These are phyloP conservation scores for Megathymus violae DNA, from an alignment of 1,140 invertebrate species.

Conservation along the genomic window DNA sequence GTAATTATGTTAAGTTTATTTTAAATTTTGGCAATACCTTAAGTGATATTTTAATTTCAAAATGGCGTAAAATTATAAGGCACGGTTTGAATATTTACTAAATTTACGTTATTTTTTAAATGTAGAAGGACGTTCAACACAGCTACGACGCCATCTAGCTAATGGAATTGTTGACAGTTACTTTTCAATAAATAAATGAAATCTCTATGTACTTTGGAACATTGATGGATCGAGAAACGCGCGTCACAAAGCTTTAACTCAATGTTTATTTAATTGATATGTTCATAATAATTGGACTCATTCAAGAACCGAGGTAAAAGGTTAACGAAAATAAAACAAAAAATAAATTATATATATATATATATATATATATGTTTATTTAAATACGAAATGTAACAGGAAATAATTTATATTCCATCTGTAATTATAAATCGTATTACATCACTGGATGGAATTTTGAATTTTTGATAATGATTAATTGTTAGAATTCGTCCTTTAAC, in stretches of 20 bases:
- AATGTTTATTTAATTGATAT: slow-evolving; percentile 60
- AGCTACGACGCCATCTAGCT: slow-evolving; percentile 61
- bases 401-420: slow-evolving; percentile 57
- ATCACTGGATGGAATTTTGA: slow-evolving; percentile 74
- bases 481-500: slow-evolving; percentile 35
- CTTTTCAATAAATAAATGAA: no score
- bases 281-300: slow-evolving; percentile 60
- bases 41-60: slow-evolving; percentile 77
- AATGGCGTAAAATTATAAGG: slow-evolving; percentile 82
- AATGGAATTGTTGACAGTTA: slow-evolving; percentile 39
- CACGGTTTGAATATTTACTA: slow-evolving; percentile 76
- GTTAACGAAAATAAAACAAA: slow-evolving; percentile 72
- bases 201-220: slow-evolving; percentile 42
- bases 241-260: slow-evolving; percentile 39
- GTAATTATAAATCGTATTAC: slow-evolving; percentile 76
- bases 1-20: slow-evolving; percentile 53
- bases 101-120: slow-evolving; percentile 65
- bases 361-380: no score
- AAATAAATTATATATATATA: slow-evolving; percentile 64
- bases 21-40: slow-evolving; percentile 70
- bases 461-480: slow-evolving; percentile 56
- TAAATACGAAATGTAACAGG: slow-evolving; percentile 80
- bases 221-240: slow-evolving; percentile 26
- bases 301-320: slow-evolving; percentile 49
- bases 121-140: slow-evolving; percentile 74